Evolutionary conservation across 1,140 invertebrate genomes (phyloP).

Genomic region (Drosophila lacteicornis): DNA sequence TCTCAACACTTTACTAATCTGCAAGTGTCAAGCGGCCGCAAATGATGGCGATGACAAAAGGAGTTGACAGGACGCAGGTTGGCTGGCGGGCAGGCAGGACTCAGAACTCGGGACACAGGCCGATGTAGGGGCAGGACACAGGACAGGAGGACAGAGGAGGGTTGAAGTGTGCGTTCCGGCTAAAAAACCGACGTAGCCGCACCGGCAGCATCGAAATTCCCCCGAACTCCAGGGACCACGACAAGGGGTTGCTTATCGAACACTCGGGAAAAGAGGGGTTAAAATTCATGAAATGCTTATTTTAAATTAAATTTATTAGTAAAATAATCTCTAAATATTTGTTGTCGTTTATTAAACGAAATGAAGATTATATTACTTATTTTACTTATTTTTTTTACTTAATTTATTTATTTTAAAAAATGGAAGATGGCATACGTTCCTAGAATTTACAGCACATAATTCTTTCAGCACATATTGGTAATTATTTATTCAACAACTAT

Average conservation of each 20-base stretch:
- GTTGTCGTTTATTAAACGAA: too few relatives aligned
- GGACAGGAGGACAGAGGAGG: slow-evolving; percentile 34
- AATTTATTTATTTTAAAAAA: too few relatives aligned
- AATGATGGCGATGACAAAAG: slow-evolving; percentile 61
- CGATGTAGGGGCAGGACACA: slow-evolving; percentile 30
- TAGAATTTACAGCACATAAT: too few relatives aligned
- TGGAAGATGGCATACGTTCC: too few relatives aligned
- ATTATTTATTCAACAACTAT: too few relatives aligned
- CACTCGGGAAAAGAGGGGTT: slow-evolving; percentile 22
- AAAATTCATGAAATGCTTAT: neutral
- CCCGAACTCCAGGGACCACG: slow-evolving; percentile 45
- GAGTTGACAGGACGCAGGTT: slow-evolving; percentile 61
- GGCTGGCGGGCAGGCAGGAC: neutral
- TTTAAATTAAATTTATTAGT: neutral
- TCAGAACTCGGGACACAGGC: neutral
- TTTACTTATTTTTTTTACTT: too few relatives aligned
- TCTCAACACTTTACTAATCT: slow-evolving; percentile 82
- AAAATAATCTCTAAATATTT: neutral
- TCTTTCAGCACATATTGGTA: neutral
- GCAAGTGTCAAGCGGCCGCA: slow-evolving; percentile 76
- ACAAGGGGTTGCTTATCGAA: slow-evolving; percentile 57
- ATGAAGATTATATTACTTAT: too few relatives aligned
- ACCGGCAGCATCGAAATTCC: slow-evolving; percentile 71
- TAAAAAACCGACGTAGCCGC: slow-evolving; percentile 56
- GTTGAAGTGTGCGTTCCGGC: slow-evolving; percentile 77